Conservation (phyloP, 2,797 vertebrate genomes). For the Sardinella longiceps region DNA sequence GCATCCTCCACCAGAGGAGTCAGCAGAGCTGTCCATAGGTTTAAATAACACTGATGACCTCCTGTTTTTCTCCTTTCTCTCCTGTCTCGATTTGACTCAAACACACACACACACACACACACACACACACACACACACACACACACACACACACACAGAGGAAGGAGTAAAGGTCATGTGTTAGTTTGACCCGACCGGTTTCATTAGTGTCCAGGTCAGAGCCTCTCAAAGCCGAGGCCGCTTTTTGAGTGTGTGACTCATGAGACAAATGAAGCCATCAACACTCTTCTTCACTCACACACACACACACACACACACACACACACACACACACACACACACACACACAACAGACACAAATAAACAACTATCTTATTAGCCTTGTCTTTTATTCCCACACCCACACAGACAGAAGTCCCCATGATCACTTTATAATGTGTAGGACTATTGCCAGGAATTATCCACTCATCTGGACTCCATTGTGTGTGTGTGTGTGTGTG, state of each 20-base stretch:
- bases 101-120: slow-evolving; percentile 1
- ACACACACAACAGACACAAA: neutral
- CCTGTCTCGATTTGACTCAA: neutral
- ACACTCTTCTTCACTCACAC: neutral
- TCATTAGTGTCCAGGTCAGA: slow-evolving; percentile 7
- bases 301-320: neutral
- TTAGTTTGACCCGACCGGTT: neutral
- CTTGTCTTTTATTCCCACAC: neutral
- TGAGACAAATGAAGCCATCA: neutral
- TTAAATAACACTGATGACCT: neutral
- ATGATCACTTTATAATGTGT: neutral
- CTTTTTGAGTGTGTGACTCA: neutral
- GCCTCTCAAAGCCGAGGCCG: neutral
- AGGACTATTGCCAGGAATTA: neutral
- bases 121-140: neutral
- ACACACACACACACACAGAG: neutral
- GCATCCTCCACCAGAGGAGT: neutral
- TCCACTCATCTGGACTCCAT: neutral
- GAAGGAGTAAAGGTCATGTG: neutral
- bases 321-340: neutral
- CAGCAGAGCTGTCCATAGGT: neutral
- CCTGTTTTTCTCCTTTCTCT: neutral
- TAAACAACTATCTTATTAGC: no score
- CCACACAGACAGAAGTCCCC: neutral
- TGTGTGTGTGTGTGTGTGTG: neutral